A percentile compares a stretch with the other conserved stretches of the same genome.
phyloP scores from a whole-genome alignment of 2,113 vertebrate genomes.

The Bettongia penicillata region DNA sequence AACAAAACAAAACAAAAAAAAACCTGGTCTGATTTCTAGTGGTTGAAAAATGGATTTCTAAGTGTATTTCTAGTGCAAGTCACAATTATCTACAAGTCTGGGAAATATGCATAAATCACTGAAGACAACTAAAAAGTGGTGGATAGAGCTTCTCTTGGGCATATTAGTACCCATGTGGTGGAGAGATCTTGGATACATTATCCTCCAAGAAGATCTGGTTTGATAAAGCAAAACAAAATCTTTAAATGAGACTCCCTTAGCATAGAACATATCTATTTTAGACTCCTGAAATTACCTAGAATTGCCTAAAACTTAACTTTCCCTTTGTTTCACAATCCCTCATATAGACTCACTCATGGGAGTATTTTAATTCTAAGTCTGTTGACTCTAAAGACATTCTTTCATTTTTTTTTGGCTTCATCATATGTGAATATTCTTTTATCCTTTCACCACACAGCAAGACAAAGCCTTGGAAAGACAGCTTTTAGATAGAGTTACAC shows the following conservation, averaged over 20 bases:
- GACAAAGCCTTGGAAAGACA: slow-evolving; percentile 70
- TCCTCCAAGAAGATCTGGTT: not conserved
- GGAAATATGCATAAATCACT: not conserved
- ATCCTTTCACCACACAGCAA: slow-evolving; percentile 65
- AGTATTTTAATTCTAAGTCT: slow-evolving; percentile 34
- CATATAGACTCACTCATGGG: not conserved
- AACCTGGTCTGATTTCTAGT: not conserved
- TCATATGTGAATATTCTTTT: slow-evolving; percentile 58
- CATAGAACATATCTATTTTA: not conserved
- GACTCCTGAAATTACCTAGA: not conserved
- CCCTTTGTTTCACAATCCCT: not conserved
- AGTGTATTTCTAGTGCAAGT: not conserved
- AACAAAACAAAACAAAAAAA: slow-evolving; percentile 1
- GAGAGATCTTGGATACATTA: not conserved
- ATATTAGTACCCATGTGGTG: not conserved
- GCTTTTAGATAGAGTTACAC: slow-evolving; percentile 74
- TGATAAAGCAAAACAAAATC: not conserved
- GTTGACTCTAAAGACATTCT: slow-evolving; percentile 2
- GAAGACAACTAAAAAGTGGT: not conserved
- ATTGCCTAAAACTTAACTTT: not conserved
- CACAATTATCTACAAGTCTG: not conserved
- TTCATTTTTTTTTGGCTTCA: slow-evolving; percentile 50
- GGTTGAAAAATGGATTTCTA: not conserved
- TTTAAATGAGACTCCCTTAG: not conserved
- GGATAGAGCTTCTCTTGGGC: not conserved